phyloP scores from a whole-genome alignment of 2,113 vertebrate species.

The Edolisoma coerulescens region DNA sequence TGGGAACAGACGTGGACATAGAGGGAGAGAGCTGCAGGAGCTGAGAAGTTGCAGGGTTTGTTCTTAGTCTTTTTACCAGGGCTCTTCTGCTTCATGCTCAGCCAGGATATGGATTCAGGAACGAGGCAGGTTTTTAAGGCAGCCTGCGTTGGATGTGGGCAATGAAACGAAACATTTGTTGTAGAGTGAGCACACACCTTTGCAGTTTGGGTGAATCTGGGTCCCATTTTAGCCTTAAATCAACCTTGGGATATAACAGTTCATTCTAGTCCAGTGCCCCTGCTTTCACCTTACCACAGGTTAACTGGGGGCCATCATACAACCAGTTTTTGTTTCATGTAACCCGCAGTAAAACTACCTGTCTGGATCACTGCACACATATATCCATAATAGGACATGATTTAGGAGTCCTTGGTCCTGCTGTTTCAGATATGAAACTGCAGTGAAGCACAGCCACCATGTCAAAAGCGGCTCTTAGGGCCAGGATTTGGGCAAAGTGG shows the following conservation, averaged over 20 bases:
- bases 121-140: background rate
- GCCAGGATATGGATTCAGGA: background rate
- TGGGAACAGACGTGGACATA: background rate
- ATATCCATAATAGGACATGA: background rate
- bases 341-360: background rate
- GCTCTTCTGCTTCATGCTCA: background rate
- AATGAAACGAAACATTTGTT: background rate
- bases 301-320: background rate
- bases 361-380: background rate
- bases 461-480: background rate
- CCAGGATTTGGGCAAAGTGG: background rate
- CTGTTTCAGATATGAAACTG: background rate
- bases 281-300: background rate
- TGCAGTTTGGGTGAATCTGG: background rate
- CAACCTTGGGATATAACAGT: background rate
- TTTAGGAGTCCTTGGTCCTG: background rate
- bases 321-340: conserved; percentile 2
- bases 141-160: background rate
- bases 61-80: background rate
- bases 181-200: background rate
- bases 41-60: background rate
- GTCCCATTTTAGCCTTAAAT: background rate
- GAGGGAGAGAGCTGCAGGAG: background rate
- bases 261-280: background rate
- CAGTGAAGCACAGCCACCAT: background rate